phyloP scores from a whole-genome alignment of 2,888 invertebrate genomes.

The Cantharis rufa region DNA sequence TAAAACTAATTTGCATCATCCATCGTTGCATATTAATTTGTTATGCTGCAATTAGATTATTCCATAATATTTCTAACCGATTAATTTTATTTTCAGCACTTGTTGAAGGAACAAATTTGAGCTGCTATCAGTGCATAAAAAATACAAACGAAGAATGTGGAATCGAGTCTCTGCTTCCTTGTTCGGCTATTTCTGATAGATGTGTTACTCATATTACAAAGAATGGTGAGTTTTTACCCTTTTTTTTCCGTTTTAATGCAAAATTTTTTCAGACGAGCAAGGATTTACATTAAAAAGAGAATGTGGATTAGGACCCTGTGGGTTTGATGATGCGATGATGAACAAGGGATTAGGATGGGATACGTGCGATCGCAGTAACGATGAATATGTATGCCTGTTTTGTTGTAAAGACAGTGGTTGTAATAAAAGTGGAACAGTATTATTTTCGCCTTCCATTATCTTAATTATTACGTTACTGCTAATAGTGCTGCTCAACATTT shows the following conservation, averaged over 20 bases:
- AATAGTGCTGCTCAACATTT: conserved; percentile 27
- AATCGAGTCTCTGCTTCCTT: conserved; percentile 48
- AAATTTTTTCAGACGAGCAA: conserved; percentile 46
- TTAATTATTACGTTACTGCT: conserved; percentile 11
- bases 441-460: conserved; percentile 9
- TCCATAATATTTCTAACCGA: not conserved
- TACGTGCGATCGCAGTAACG: conserved; percentile 52
- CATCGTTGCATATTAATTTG: not conserved
- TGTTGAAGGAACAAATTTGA: conserved; percentile 44
- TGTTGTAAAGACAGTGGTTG: conserved; percentile 56
- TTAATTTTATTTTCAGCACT: conserved; percentile 38
- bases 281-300: conserved; percentile 54
- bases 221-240: conserved; percentile 44
- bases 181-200: conserved; percentile 51
- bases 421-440: conserved; percentile 45
- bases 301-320: conserved; percentile 56
- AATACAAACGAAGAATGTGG: conserved; percentile 49
- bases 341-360: conserved; percentile 51
- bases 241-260: not conserved
- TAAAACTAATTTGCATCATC: not conserved
- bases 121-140: conserved; percentile 55
- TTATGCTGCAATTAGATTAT: not conserved
- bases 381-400: conserved; percentile 54
- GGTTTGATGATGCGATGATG: conserved; percentile 53
- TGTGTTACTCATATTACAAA: conserved; percentile 56